These are phyloP conservation scores for Muscicapa adusta DNA, from an alignment of 2,113 vertebrate genomes.

Conservation along the genomic window DNA sequence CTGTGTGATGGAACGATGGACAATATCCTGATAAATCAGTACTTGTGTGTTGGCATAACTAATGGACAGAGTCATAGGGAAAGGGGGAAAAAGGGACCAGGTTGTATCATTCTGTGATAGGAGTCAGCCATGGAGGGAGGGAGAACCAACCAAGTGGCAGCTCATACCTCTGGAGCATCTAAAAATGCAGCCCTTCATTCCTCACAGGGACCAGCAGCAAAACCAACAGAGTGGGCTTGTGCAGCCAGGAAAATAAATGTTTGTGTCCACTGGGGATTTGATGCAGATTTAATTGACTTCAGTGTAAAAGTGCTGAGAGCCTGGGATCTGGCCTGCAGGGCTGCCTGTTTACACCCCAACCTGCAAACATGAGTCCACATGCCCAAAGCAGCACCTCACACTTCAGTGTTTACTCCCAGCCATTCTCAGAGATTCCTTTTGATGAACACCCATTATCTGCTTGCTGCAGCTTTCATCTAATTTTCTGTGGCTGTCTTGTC, in stretches of 20 bases:
- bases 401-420: background rate
- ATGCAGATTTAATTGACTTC: background rate
- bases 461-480: background rate
- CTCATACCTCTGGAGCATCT: background rate
- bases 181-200: rapidly evolving
- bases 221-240: background rate
- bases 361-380: background rate
- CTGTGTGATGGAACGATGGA: background rate
- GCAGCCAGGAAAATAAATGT: background rate
- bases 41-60: background rate
- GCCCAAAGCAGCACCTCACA: background rate
- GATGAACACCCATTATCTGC: background rate
- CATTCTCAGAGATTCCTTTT: background rate
- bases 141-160: background rate
- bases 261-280: background rate
- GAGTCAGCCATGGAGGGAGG: background rate
- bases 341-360: background rate
- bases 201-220: background rate
- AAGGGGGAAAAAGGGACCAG: background rate
- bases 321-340: background rate
- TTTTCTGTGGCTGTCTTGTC: background rate
- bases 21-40: background rate
- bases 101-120: background rate
- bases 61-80: background rate
- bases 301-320: background rate